Conservation (phyloP, 2,797 vertebrate genomes). For the Florisuga fusca region DNA sequence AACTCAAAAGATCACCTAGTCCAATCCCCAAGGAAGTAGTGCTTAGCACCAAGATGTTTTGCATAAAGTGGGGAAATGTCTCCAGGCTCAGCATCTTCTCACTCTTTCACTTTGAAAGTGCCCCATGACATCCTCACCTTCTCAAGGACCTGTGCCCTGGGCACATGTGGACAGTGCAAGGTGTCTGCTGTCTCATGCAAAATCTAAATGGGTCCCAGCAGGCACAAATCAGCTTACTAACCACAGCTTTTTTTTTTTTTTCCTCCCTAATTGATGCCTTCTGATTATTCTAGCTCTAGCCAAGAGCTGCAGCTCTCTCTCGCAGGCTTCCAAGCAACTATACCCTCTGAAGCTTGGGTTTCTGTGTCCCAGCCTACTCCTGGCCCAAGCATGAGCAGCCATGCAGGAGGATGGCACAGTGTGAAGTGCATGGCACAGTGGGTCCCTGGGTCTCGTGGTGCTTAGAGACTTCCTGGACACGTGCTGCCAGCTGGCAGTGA, state of each 20-base stretch:
- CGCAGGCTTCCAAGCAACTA: accelerated
- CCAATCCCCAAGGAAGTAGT: neutral
- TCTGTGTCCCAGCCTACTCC: too few species aligned
- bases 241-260: neutral
- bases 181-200: neutral
- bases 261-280: neutral
- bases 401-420: accelerated
- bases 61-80: neutral
- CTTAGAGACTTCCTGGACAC: neutral
- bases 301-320: neutral
- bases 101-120: neutral
- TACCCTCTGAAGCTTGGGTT: neutral
- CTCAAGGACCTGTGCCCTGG: neutral
- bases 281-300: neutral
- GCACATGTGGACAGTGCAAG: accelerated
- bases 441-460: neutral
- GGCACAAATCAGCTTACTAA: neutral
- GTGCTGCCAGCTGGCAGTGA: constrained; percentile 5
- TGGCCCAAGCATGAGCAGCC: neutral
- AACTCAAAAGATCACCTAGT: too few species aligned
- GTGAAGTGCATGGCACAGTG: accelerated
- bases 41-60: neutral
- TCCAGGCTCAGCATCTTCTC: neutral
- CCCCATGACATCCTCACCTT: neutral
- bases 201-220: neutral